Percentiles rank a stretch among this genome's conserved stretches.
Evolutionary conservation across 2,888 invertebrate genomes (phyloP).

Genomic region (Lepidochrysops patricia): DNA sequence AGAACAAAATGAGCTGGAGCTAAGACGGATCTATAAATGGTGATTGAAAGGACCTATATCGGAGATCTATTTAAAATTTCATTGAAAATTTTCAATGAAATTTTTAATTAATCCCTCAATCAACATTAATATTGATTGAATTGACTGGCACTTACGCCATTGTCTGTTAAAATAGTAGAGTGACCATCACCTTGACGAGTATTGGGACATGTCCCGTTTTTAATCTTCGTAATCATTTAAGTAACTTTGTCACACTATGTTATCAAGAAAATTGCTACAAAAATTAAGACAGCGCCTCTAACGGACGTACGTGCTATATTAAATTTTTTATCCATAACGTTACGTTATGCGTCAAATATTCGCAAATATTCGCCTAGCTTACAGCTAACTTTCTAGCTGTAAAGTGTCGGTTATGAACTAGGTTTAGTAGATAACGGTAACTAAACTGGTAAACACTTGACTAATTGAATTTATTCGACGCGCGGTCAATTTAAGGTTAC

Average conservation of each 20-base stretch:
- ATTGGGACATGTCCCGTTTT: background rate
- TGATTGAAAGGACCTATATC: background rate
- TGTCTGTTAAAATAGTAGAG: background rate
- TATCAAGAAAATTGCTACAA: no score
- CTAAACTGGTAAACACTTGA: conserved; percentile 5
- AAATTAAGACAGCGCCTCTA: no score
- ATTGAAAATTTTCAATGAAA: background rate
- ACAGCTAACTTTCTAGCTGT: background rate
- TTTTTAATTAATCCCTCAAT: background rate
- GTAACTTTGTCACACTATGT: no score
- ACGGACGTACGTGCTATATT: no score
- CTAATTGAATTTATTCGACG: conserved; percentile 12
- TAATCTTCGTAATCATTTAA: background rate
- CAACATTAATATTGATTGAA: background rate
- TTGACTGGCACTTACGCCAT: background rate
- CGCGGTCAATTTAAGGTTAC: conserved; percentile 11
- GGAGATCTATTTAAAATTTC: background rate
- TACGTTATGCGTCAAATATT: no score
- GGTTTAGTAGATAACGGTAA: background rate
- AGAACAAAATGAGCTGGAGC: background rate
- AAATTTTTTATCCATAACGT: no score
- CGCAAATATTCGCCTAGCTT: no score
- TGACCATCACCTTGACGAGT: background rate
- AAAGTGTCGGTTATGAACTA: background rate
- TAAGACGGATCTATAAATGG: background rate